A percentile compares a stretch with the other conserved stretches of the same genome.
Conservation (phyloP, 2,797 vertebrate species). For the Gymnoscopelus microlampas region DNA sequence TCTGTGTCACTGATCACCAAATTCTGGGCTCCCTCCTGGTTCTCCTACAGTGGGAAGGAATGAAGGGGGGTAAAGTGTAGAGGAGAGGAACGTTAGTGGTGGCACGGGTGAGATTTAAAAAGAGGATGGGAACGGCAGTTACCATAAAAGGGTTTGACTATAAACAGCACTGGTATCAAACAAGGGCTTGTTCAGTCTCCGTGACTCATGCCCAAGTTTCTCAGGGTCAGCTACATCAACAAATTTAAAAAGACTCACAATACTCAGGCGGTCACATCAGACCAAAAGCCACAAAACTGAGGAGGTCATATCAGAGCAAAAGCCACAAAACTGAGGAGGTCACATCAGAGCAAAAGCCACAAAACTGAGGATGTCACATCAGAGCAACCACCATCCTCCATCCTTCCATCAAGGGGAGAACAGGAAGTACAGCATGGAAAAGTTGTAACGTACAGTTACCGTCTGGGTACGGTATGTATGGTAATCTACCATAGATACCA, state of each 20-base stretch:
- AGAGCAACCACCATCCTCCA: too few species aligned
- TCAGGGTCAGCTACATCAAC: constrained; percentile 1
- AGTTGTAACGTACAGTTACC: too few species aligned
- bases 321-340: too few species aligned
- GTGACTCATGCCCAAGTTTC: not conserved
- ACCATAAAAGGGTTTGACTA: not conserved
- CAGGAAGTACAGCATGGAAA: too few species aligned
- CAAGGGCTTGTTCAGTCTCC: not conserved
- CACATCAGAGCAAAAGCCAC: too few species aligned
- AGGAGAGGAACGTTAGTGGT: not conserved
- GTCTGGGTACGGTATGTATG: too few species aligned
- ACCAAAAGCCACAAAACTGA: too few species aligned
- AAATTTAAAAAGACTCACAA: not conserved
- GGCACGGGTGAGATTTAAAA: not conserved
- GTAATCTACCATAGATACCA: too few species aligned
- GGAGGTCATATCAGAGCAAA: too few species aligned
- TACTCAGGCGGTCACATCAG: too few species aligned
- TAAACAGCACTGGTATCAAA: not conserved
- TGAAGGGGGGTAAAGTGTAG: not conserved
- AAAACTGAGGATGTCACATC: too few species aligned
- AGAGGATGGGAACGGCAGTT: not conserved
- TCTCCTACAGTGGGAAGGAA: constrained; percentile 83
- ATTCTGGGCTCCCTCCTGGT: constrained; percentile 87
- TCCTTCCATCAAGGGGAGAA: too few species aligned
- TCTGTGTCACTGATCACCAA: constrained; percentile 91